Conservation (phyloP, 2,888 invertebrate species). For the Tetranychus truncatus region DNA sequence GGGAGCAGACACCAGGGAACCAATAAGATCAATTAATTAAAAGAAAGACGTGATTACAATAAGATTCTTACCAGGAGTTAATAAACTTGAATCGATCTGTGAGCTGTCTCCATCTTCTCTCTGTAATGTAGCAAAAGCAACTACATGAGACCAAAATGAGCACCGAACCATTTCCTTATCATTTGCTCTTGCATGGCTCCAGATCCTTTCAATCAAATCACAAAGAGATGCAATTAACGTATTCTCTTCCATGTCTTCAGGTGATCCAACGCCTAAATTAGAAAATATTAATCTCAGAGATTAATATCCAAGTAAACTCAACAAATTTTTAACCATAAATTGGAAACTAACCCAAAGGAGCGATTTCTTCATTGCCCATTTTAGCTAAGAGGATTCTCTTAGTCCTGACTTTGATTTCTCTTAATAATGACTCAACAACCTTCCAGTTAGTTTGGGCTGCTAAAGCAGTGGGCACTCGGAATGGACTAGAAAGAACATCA, state of each 20-base stretch:
- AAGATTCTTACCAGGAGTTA: slow-evolving; percentile 42
- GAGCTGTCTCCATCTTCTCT: slow-evolving; percentile 5
- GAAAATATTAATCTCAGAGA: background rate
- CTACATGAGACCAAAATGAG: slow-evolving; percentile 72
- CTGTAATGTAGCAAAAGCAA: slow-evolving; percentile 59
- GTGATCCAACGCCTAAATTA: slow-evolving; percentile 1
- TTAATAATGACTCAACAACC: slow-evolving; percentile 87
- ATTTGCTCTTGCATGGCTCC: slow-evolving; percentile 74
- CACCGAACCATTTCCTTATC: slow-evolving; percentile 17
- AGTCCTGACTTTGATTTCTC: slow-evolving; percentile 49
- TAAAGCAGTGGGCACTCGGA: slow-evolving; percentile 32
- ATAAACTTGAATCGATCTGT: slow-evolving; percentile 42
- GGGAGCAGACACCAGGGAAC: background rate
- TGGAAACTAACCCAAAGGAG: slow-evolving; percentile 38
- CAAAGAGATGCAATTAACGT: slow-evolving; percentile 94
- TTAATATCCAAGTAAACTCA: background rate
- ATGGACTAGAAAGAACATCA: slow-evolving; percentile 1
- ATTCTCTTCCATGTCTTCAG: slow-evolving; percentile 62
- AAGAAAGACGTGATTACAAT: background rate
- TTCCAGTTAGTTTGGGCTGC: slow-evolving; percentile 93
- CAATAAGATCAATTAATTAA: background rate
- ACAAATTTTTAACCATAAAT: background rate
- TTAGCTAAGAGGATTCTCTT: slow-evolving; percentile 97
- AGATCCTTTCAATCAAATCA: slow-evolving; percentile 85
- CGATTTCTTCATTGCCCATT: slow-evolving; percentile 85